Evolutionary conservation across 2,888 invertebrate species (phyloP).

Genomic region (Brenthis ino): DNA sequence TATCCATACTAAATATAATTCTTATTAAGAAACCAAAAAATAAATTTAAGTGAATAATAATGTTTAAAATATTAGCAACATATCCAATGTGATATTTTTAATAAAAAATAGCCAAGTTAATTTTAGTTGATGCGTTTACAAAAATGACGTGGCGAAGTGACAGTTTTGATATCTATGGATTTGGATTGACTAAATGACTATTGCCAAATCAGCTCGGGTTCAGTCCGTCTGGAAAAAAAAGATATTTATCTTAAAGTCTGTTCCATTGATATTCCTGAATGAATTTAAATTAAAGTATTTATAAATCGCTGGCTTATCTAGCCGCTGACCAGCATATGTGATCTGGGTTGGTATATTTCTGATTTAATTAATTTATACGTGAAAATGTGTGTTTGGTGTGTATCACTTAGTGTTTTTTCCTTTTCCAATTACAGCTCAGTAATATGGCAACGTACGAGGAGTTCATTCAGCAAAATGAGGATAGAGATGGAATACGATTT

Average conservation of each 20-base stretch:
- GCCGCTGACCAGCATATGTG: slow-evolving; percentile 31
- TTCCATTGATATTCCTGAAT: slow-evolving; percentile 61
- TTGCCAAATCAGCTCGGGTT: slow-evolving; percentile 79
- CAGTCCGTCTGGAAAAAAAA: slow-evolving; percentile 51
- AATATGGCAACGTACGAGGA: slow-evolving; percentile 95
- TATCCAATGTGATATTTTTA: background rate
- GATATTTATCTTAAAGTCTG: slow-evolving; percentile 22
- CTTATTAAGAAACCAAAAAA: background rate
- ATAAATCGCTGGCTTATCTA: slow-evolving; percentile 31
- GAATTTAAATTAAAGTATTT: slow-evolving; percentile 45
- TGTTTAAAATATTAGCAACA: background rate
- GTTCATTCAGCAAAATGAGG: slow-evolving; percentile 98
- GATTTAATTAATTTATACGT: background rate
- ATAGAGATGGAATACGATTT: slow-evolving; percentile 97
- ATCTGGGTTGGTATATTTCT: slow-evolving; percentile 29
- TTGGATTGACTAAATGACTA: slow-evolving; percentile 56
- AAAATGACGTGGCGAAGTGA: slow-evolving; percentile 80
- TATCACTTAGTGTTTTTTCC: slow-evolving; percentile 33
- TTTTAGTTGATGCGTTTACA: slow-evolving; percentile 52
- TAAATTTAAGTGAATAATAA: slow-evolving; percentile 27
- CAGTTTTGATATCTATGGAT: slow-evolving; percentile 66
- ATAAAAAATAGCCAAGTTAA: slow-evolving; percentile 4
- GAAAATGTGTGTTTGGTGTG: slow-evolving; percentile 11
- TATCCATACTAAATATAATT: slow-evolving; percentile 21
- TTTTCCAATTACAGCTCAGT: slow-evolving; percentile 45